phyloP scores from a whole-genome alignment of 2,888 invertebrate genomes.

The Ferrisia virgata region DNA sequence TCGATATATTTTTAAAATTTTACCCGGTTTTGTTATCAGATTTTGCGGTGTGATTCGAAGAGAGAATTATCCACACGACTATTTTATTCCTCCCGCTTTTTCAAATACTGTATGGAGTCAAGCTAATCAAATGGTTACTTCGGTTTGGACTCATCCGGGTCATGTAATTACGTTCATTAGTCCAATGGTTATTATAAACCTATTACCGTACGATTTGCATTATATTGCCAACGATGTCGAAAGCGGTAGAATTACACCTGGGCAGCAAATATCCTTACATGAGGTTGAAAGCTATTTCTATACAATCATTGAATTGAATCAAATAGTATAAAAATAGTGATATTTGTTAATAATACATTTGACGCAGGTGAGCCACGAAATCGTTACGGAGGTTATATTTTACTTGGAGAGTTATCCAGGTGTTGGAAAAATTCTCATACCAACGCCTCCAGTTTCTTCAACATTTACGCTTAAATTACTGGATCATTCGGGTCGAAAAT shows the following conservation, averaged over 20 bases:
- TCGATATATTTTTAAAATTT: neutral
- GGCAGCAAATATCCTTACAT: conserved; percentile 49
- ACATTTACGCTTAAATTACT: conserved; percentile 69
- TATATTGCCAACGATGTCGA: conserved; percentile 58
- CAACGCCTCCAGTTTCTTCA: conserved; percentile 57
- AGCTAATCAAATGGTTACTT: conserved; percentile 81
- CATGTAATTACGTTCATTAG: conserved; percentile 83
- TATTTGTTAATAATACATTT: neutral
- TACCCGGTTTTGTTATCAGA: conserved; percentile 54
- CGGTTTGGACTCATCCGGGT: conserved; percentile 65
- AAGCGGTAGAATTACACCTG: conserved; percentile 53
- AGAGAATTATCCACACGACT: conserved; percentile 74
- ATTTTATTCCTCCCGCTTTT: conserved; percentile 54
- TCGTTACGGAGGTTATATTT: conserved; percentile 69
- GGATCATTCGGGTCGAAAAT: conserved; percentile 68
- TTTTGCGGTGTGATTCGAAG: conserved; percentile 77
- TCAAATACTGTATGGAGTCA: conserved; percentile 55
- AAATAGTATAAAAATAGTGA: neutral
- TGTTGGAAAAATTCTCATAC: conserved; percentile 62
- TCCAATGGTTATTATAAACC: conserved; percentile 78
- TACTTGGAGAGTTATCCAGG: conserved; percentile 80
- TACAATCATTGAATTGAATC: neutral
- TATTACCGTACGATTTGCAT: conserved; percentile 78
- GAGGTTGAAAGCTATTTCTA: conserved; percentile 47
- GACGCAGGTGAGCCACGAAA: conserved; percentile 62